Percentiles rank a stretch among this genome's conserved stretches.
phyloP scores from a whole-genome alignment of 2,113 vertebrate species.

The Phoenicopterus ruber region DNA sequence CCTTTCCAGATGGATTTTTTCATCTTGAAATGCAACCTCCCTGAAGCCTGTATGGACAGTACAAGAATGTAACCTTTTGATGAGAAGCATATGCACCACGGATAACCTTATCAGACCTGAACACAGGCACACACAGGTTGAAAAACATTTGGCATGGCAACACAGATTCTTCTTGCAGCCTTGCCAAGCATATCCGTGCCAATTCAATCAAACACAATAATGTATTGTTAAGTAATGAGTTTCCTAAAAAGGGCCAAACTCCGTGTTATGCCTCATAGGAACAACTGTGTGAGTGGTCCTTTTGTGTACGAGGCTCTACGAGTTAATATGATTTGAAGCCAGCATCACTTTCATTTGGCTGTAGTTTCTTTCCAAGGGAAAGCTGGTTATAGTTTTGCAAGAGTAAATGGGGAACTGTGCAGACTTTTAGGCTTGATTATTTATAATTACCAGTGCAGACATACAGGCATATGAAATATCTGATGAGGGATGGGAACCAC shows the following conservation, averaged over 20 bases:
- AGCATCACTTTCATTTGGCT: not conserved
- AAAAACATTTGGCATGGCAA: conserved; percentile 7
- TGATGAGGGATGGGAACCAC: not conserved
- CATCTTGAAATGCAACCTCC: not conserved
- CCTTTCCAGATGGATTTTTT: not conserved
- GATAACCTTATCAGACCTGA: conserved; percentile 36
- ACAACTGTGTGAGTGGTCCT: conserved; percentile 11
- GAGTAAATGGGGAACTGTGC: not conserved
- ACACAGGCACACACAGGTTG: conserved; percentile 6
- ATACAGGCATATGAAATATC: not conserved
- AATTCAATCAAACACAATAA: conserved; percentile 15
- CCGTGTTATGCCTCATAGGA: conserved; percentile 14
- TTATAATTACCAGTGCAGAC: not conserved
- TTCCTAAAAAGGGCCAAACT: conserved; percentile 27
- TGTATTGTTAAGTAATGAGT: conserved; percentile 51
- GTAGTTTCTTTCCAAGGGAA: not conserved
- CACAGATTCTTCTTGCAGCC: not conserved
- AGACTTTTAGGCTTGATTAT: not conserved
- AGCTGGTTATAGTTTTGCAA: not conserved
- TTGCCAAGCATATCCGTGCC: not conserved
- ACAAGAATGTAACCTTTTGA: not conserved
- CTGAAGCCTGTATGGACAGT: not conserved
- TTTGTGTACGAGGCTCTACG: not conserved
- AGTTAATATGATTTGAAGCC: conserved; percentile 19
- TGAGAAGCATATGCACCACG: not conserved